These are phyloP conservation scores for Dolomedes plantarius DNA, from an alignment of 2,888 invertebrate species.

Conservation along the genomic window DNA sequence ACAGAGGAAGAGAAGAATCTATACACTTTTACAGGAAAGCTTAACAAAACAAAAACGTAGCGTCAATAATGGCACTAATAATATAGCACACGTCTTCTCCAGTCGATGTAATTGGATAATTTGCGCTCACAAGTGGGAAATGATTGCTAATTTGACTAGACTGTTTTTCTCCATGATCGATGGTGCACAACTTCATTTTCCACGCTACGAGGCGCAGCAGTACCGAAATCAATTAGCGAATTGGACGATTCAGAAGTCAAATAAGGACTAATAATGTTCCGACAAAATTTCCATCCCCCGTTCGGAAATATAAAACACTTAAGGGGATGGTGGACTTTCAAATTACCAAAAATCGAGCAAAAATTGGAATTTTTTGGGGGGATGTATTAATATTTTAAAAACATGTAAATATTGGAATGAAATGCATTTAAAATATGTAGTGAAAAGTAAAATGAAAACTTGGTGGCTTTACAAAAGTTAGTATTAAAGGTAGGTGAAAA, in stretches of 20 bases:
- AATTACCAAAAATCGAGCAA: no score
- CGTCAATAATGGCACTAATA: constrained; percentile 35
- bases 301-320: no score
- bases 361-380: no score
- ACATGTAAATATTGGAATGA: no score
- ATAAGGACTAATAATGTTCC: background rate
- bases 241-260: background rate
- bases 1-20: background rate
- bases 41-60: constrained; percentile 34
- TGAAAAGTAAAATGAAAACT: no score
- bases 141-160: constrained; percentile 43
- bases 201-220: constrained; percentile 31
- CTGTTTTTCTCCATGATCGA: constrained; percentile 49
- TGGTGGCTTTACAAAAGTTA: no score
- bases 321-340: no score
- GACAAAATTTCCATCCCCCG: no score
- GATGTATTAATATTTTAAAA: no score
- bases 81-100: constrained; percentile 24
- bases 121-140: constrained; percentile 49
- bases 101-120: constrained; percentile 48
- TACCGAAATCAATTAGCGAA: constrained; percentile 1
- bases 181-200: constrained; percentile 33
- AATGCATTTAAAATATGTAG: no score
- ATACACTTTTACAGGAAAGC: background rate
- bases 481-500: no score